Conservation (phyloP, 2,797 vertebrate genomes). For the Artibeus lituratus region DNA sequence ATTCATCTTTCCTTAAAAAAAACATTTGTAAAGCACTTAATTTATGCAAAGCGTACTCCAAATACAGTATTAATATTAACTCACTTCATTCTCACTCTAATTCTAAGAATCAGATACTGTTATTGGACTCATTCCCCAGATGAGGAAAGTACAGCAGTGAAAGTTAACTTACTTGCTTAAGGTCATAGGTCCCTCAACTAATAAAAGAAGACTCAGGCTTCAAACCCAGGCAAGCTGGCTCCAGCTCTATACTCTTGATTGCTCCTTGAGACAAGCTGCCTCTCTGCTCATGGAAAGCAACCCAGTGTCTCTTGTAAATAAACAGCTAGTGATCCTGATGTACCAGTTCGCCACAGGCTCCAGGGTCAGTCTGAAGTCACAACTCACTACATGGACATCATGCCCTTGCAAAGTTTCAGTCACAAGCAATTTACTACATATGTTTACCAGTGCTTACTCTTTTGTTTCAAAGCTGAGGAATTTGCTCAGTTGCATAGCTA, state of each 20-base stretch:
- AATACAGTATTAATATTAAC: neutral
- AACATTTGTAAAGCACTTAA: neutral
- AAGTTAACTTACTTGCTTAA: neutral
- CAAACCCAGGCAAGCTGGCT: neutral
- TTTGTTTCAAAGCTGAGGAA: neutral
- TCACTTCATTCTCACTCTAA: neutral
- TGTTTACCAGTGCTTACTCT: neutral
- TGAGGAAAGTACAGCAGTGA: neutral
- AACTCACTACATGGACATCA: accelerated
- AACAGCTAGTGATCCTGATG: neutral
- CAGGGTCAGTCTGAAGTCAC: neutral
- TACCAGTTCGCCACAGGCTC: neutral
- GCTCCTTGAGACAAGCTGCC: neutral
- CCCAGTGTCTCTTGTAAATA: neutral
- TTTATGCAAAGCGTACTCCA: neutral
- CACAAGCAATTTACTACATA: neutral
- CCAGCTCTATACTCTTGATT: neutral
- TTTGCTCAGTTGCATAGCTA: neutral
- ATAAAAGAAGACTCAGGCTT: neutral
- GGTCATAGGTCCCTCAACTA: neutral
- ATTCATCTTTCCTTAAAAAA: neutral
- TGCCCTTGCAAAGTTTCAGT: neutral
- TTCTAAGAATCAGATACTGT: neutral
- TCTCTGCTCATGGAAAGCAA: neutral
- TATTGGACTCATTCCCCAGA: neutral